phyloP scores from a whole-genome alignment of 2,797 vertebrate genomes.

The Schizopygopsis pylzovi region DNA sequence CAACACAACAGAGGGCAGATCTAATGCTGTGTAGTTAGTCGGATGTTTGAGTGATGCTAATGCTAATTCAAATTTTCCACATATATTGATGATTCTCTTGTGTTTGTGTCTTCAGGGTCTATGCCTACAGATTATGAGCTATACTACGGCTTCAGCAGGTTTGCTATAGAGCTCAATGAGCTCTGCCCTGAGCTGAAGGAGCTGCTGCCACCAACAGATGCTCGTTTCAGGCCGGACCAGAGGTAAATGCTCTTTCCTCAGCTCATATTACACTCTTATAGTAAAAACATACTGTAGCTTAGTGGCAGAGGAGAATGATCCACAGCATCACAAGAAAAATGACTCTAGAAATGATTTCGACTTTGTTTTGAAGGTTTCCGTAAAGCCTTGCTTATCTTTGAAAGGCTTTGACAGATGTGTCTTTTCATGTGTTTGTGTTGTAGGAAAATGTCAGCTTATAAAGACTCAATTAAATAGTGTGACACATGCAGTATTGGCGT shows the following conservation, averaged over 20 bases:
- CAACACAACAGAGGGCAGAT: background rate
- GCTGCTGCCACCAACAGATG: conserved; percentile 91
- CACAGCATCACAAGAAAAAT: background rate
- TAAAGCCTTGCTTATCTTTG: background rate
- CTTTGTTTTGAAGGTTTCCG: background rate
- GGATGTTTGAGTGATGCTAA: background rate
- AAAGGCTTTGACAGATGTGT: background rate
- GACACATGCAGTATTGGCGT: background rate
- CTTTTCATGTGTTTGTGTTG: background rate
- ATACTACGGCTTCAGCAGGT: conserved; percentile 98
- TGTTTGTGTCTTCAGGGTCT: conserved; percentile 80
- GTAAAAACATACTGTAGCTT: background rate
- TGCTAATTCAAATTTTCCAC: conserved; percentile 2
- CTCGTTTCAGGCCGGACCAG: conserved; percentile 96
- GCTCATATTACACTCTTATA: too few species aligned
- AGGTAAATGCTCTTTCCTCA: conserved; percentile 76
- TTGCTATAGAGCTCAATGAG: conserved; percentile 97
- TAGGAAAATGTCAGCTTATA: background rate
- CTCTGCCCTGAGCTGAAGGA: conserved; percentile 94
- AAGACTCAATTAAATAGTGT: background rate
- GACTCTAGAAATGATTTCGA: background rate
- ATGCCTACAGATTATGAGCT: conserved; percentile 97
- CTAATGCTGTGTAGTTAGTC: background rate
- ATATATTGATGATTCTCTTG: background rate
- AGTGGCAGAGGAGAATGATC: background rate